Percentiles rank a stretch among this genome's conserved stretches.
Conservation (phyloP, 2,888 invertebrate genomes). For the Kuschelorhynchus macadamiae region DNA sequence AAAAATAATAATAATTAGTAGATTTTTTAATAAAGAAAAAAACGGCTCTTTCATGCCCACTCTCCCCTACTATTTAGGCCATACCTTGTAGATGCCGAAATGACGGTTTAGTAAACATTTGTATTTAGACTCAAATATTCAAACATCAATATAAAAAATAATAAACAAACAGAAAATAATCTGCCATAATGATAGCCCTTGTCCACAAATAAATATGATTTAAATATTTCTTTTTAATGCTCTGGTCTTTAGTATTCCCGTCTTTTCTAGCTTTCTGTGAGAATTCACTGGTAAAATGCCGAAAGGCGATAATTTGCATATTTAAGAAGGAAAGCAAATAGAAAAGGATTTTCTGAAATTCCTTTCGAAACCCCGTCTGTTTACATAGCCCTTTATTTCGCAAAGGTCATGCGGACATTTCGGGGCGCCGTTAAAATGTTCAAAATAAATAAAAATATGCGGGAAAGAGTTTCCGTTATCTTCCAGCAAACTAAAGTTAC, state of each 20-base stretch:
- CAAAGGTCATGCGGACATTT: slow-evolving; percentile 17
- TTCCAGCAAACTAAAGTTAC: slow-evolving; percentile 1
- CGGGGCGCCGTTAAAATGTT: slow-evolving; percentile 13
- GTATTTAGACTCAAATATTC: no score
- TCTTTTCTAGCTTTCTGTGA: slow-evolving; percentile 22
- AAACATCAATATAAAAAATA: no score
- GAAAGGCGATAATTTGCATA: slow-evolving; percentile 33
- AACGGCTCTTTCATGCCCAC: no score
- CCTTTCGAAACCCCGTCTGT: slow-evolving; percentile 11
- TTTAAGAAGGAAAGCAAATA: slow-evolving; percentile 32
- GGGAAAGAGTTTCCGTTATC: slow-evolving; percentile 8
- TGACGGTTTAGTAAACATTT: no score
- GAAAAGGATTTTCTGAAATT: slow-evolving; percentile 23
- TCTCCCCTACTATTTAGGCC: no score
- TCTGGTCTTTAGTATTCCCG: slow-evolving; percentile 16
- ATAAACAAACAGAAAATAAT: no score
- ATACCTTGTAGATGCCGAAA: no score
- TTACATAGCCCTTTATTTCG: slow-evolving; percentile 20
- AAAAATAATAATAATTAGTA: no score
- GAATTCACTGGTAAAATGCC: slow-evolving; percentile 21
- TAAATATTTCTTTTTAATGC: slow-evolving; percentile 9
- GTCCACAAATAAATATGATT: slow-evolving; percentile 6
- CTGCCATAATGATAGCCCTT: no score
- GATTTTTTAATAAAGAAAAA: no score
- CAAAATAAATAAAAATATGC: slow-evolving; percentile 23